Percentiles rank a stretch among this genome's conserved stretches.
phyloP scores from a whole-genome alignment of 2,113 vertebrate species.

The Reinhardtius hippoglossoides region DNA sequence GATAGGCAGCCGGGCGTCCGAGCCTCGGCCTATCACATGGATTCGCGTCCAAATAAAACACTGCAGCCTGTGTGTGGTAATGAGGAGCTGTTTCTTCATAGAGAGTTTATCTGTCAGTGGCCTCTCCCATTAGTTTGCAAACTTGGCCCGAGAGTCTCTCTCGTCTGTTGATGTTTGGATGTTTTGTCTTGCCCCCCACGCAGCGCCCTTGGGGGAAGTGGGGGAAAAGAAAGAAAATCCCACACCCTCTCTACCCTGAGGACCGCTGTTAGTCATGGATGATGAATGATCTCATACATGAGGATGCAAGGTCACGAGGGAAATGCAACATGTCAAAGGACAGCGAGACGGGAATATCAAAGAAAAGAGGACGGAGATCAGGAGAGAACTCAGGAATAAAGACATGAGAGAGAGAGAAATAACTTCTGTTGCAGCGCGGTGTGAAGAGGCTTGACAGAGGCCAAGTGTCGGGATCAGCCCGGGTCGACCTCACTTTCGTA shows the following conservation, averaged over 20 bases:
- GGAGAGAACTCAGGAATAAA: background rate
- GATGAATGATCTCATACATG: conserved; percentile 53
- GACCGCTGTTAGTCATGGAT: conserved; percentile 57
- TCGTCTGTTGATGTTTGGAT: conserved; percentile 54
- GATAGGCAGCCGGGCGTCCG: conserved; percentile 9
- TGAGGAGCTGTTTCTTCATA: conserved; percentile 41
- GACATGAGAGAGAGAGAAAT: background rate
- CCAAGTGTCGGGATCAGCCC: conserved; percentile 46
- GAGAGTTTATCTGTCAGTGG: conserved; percentile 50
- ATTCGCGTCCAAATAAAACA: conserved; percentile 62
- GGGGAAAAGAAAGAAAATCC: conserved; percentile 29
- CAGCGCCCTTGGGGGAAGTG: conserved; percentile 20
- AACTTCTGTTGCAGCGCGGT: background rate
- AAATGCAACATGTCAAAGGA: conserved; percentile 49
- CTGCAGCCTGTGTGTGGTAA: conserved; percentile 64
- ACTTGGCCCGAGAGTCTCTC: conserved; percentile 46
- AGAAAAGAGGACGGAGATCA: background rate
- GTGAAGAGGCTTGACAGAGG: background rate
- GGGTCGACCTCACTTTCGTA: conserved; percentile 26
- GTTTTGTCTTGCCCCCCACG: conserved; percentile 50
- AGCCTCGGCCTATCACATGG: conserved; percentile 22
- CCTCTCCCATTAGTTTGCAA: conserved; percentile 60
- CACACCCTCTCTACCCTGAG: conserved; percentile 47
- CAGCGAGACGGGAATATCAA: conserved; percentile 20
- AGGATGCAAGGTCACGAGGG: conserved; percentile 49